These are phyloP conservation scores for Stenopsyche tienmushanensis DNA, from an alignment of 1,140 invertebrate genomes.

Conservation along the genomic window DNA sequence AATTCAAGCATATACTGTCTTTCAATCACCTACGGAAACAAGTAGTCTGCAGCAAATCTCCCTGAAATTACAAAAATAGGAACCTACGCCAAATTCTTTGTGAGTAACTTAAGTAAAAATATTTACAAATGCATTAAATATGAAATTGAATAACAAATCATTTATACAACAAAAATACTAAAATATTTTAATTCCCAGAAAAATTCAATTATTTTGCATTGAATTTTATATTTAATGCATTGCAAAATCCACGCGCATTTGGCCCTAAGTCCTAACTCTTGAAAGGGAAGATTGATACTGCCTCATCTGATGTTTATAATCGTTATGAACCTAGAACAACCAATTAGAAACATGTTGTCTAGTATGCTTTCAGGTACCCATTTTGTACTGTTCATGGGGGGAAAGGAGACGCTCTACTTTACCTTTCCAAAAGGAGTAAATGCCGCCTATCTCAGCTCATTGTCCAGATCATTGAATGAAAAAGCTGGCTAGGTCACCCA, in stretches of 20 bases:
- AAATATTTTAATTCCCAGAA: no score
- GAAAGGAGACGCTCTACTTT: slow-evolving; percentile 25
- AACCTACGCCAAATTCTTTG: neutral
- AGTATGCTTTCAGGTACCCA: slow-evolving; percentile 13
- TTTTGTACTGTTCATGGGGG: slow-evolving; percentile 26
- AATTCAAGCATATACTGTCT: no score
- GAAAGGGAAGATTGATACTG: neutral
- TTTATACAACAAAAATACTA: no score
- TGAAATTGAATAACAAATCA: no score
- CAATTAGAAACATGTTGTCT: neutral
- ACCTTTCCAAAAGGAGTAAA: slow-evolving; percentile 25
- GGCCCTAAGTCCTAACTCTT: slow-evolving; percentile 3
- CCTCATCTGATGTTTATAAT: slow-evolving; percentile 20
- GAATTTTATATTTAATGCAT: no score
- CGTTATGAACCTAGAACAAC: slow-evolving; percentile 21
- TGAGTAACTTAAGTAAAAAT: neutral
- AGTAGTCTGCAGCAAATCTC: neutral
- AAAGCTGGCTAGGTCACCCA: slow-evolving; percentile 20
- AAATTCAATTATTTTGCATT: no score
- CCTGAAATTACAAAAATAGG: neutral
- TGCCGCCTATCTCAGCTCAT: slow-evolving; percentile 5
- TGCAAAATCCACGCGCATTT: slow-evolving; percentile 1
- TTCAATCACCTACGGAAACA: neutral
- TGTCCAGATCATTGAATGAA: slow-evolving; percentile 25
- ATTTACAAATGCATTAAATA: neutral